Base-by-base conservation (phyloP, 2,888 invertebrate genomes). In the Mimas tiliae region DNA sequence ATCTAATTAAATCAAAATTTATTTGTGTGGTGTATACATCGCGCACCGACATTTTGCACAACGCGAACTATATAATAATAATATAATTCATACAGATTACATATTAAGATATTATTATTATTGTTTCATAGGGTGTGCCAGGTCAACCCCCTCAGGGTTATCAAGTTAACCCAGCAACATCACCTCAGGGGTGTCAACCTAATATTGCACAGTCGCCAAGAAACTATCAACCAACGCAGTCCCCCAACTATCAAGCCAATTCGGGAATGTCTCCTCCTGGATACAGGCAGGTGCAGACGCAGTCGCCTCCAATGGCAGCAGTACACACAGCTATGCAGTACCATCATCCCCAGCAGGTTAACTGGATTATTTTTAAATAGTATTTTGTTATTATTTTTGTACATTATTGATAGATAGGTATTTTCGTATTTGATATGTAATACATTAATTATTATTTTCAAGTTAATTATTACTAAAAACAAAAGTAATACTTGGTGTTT, bases 201-300 rank as follows among this genome's bases (percentile, higher is more conserved):
- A 89, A 84, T 70, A 80, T 92, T 72, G 81, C 87, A 16, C 92
- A 91, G 68, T 89, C 93, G 0, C 92, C 92, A 42, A 82, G 92
- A 79, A 88, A 79, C 90, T 86, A 94, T 81, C 95, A 95, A 74
- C 90, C 94, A 72, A 91, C 94, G 64, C 94, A 95, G 72, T 94
- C 95, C 48, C 95, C 95, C 33, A 91, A 79, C 75, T 93, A 91
- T 72, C 79, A 86, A 21, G 79, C 87, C 48, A 87, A 83, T 75
- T 90, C 95, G 69, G 95, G 94, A 64, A 87, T 95, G 69, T 95
- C 95, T 69, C 95, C 95, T 14, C 94, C 95, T 48, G 94, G 87
- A 63, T 93, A 90, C 76, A 88, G 92, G 80, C 92, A 93, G 81
- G 91, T 93, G 65, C 93, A 88, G 67, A 83, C 91, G 14, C 94